Conservation (phyloP, 1,140 invertebrate genomes). For the Listronotus oregonensis region DNA sequence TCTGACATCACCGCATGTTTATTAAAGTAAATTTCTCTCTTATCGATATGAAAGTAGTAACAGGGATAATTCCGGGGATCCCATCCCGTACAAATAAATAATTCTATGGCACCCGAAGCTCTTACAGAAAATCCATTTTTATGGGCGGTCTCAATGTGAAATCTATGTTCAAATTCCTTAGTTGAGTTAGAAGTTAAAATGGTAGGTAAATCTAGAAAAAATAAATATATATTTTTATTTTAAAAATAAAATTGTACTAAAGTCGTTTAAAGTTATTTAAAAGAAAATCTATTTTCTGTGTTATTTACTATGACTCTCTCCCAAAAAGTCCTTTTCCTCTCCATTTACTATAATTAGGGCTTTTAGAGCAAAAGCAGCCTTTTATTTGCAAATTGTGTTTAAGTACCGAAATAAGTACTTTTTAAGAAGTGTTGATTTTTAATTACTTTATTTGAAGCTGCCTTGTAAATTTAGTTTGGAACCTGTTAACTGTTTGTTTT, state of each 20-base stretch:
- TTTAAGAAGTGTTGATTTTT: no score
- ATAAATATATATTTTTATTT: background rate
- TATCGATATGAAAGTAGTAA: constrained; percentile 41
- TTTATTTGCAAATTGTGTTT: no score
- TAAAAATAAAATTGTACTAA: no score
- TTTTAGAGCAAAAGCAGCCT: no score
- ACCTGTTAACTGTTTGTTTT: no score
- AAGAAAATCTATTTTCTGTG: background rate
- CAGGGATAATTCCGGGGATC: constrained; percentile 45
- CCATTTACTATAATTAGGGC: no score
- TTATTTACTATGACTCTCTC: no score
- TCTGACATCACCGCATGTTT: constrained; percentile 28
- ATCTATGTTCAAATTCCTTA: constrained; percentile 36
- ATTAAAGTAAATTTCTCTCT: constrained; percentile 33
- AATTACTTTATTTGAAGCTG: no score
- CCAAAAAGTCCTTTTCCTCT: no score
- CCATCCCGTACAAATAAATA: constrained; percentile 43
- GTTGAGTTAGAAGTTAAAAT: constrained; percentile 32
- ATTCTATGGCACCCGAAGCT: constrained; percentile 36
- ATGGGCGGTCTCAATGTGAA: constrained; percentile 37
- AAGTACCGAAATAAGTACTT: no score
- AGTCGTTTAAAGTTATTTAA: background rate
- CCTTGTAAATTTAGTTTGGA: no score
- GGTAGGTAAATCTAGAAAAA: constrained; percentile 40
- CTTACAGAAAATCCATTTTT: constrained; percentile 41